A percentile compares a stretch with the other conserved stretches of the same genome.
Evolutionary conservation across 1,140 invertebrate genomes (phyloP).

Genomic region (Acromyrmex heyeri): DNA sequence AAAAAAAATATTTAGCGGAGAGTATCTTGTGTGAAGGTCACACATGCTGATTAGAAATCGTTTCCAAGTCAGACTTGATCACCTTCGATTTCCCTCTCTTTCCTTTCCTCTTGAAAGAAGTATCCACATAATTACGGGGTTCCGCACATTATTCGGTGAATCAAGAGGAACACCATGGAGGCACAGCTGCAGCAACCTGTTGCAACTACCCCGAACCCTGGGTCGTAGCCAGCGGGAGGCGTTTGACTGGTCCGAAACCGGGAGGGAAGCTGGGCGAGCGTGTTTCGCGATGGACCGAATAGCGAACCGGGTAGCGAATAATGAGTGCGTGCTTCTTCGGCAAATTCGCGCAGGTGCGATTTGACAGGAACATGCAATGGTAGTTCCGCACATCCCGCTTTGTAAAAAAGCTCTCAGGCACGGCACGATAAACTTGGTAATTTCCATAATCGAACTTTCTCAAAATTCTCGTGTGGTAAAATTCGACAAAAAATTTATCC

Average conservation of each 20-base stretch:
- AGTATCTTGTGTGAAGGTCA: not conserved
- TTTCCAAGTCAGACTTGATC: constrained; percentile 26
- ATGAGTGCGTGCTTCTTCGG: constrained; percentile 16
- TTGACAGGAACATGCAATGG: not conserved
- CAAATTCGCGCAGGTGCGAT: constrained; percentile 9
- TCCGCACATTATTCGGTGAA: constrained; percentile 42
- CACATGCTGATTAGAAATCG: not conserved
- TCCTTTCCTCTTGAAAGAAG: constrained; percentile 9
- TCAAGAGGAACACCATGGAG: constrained; percentile 55
- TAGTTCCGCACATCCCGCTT: not conserved
- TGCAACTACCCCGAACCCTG: constrained; percentile 77
- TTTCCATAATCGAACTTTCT: not conserved
- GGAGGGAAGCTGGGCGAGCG: constrained; percentile 62
- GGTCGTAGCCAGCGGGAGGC: constrained; percentile 71
- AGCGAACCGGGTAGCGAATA: constrained; percentile 35
- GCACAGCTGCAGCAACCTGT: constrained; percentile 79
- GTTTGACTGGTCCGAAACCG: constrained; percentile 67
- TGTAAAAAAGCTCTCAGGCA: not conserved
- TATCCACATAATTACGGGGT: constrained; percentile 36
- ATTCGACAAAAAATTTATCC: not conserved
- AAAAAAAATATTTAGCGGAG: not conserved
- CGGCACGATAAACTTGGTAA: not conserved
- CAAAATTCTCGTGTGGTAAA: not conserved
- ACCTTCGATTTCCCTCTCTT: constrained; percentile 37
- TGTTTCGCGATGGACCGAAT: constrained; percentile 14